Conservation (phyloP, 1,140 invertebrate species). For the Palaemon carinicauda region DNA sequence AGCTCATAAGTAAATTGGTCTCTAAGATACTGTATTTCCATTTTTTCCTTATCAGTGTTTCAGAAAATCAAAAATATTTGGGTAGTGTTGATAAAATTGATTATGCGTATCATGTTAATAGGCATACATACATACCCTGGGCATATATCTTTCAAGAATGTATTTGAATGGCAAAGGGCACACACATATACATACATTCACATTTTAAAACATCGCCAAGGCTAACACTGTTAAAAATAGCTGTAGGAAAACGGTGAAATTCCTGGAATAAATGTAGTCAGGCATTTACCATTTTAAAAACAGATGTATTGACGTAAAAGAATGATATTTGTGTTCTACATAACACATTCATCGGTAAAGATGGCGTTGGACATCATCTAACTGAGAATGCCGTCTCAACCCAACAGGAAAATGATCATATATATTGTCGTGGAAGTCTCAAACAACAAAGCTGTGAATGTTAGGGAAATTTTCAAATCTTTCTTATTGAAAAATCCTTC, state of each 20-base stretch:
- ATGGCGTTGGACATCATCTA: slow-evolving; percentile 22
- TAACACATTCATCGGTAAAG: slow-evolving; percentile 41
- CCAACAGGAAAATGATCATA: too few species aligned
- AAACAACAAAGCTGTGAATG: slow-evolving; percentile 26
- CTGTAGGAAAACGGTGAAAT: neutral
- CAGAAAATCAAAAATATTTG: slow-evolving; percentile 29
- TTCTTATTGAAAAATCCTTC: slow-evolving; percentile 29
- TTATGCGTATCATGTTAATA: neutral
- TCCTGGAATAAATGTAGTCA: slow-evolving; percentile 20
- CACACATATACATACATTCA: neutral
- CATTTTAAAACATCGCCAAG: neutral
- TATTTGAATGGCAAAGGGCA: too few species aligned
- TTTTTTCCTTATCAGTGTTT: slow-evolving; percentile 32
- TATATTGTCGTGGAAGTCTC: neutral
- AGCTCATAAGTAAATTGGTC: slow-evolving; percentile 36
- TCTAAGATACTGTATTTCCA: slow-evolving; percentile 50
- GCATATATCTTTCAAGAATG: neutral
- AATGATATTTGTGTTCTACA: slow-evolving; percentile 22
- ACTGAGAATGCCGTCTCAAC: slow-evolving; percentile 37
- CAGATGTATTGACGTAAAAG: too few species aligned
- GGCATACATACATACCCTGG: neutral
- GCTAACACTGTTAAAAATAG: neutral
- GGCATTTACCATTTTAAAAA: too few species aligned
- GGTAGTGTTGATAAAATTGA: neutral
- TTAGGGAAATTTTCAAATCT: slow-evolving; percentile 28